Evolutionary conservation across 2,888 invertebrate genomes (phyloP), one percentile per base, ranked within the genome.

Genomic region (Ellobium chinense): DNA sequence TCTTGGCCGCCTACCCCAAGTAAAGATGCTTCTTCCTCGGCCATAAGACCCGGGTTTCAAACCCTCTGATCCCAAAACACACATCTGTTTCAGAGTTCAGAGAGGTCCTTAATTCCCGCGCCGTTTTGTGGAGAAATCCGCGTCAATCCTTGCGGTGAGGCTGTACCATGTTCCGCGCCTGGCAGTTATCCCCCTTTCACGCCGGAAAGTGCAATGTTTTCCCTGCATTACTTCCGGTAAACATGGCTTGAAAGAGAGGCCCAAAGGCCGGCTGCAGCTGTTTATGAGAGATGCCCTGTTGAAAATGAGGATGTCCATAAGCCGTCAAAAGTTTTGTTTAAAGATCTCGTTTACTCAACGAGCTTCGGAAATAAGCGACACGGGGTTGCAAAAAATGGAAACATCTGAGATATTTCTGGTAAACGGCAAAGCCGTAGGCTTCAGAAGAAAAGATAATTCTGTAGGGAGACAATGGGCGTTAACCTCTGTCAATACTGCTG

Each of bases 101-200:
- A 74, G 39, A 7, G 46, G 34, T 39, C 29, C 36, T 46, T 37
- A 74, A 74, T 62, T 37, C 74, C 58, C 63, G 27, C 39, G 14
- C 27, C 24, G 62, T 39, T 39, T 21, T 9, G 29, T 21, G 63
- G 21, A 34, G 69, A 36, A 18, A 58, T 60, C 58, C 54, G 31
- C 70, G 31, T 29, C 56, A 56, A 70, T 56, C 56, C 58, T n/a
- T 56, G 9, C 36, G 24, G 34, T 9, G 24, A n/a, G 1, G 18
- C 58, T 3, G 72, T 72, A 58, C 72, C 72, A 58, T 58, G 58
- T 36, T 18, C 58, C 58, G 58, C n/a, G 58, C 34, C 72, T 58
- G n/a, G 9, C 31, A 14, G 36, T 69, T 72, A 34, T 72, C 72
- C 72, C n/a, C n/a, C 34, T 29, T 58, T 72, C 72, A 72, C 72